A percentile compares a stretch with the other conserved stretches of the same genome.
phyloP scores from a whole-genome alignment of 2,797 vertebrate genomes.

The Oophaga sylvatica region DNA sequence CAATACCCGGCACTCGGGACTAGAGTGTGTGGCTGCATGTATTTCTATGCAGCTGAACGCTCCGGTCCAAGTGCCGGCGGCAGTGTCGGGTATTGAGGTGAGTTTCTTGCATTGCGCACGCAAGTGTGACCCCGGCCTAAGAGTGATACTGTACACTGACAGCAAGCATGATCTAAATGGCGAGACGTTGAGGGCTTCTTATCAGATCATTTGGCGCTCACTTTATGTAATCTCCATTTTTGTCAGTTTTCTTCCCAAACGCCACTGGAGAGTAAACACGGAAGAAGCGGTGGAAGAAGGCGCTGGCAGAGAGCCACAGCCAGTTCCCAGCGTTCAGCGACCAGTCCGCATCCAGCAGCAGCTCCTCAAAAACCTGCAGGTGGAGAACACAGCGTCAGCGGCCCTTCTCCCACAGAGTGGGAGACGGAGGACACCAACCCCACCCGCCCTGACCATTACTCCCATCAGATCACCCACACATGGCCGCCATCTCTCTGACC shows the following conservation, averaged over 20 bases:
- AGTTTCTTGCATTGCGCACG: too few species aligned
- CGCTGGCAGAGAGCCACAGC: slow-evolving; percentile 79
- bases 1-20: too few species aligned
- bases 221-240: slow-evolving; percentile 78
- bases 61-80: too few species aligned
- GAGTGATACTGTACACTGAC: too few species aligned
- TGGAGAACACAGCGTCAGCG: neutral
- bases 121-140: too few species aligned
- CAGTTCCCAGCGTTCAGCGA: slow-evolving; percentile 80
- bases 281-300: slow-evolving; percentile 81
- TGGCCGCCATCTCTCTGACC: slow-evolving; percentile 62
- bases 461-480: neutral
- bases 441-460: neutral
- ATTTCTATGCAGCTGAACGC: too few species aligned
- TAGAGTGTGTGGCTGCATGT: too few species aligned
- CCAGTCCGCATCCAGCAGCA: slow-evolving; percentile 78
- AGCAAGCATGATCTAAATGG: neutral
- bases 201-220: slow-evolving; percentile 51
- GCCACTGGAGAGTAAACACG: slow-evolving; percentile 75
- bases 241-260: slow-evolving; percentile 79
- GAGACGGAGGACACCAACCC: neutral
- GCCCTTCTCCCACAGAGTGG: neutral
- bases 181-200: neutral
- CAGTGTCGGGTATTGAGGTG: too few species aligned
- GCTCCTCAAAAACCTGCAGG: slow-evolving; percentile 76